Evolutionary conservation across 2,888 invertebrate genomes (phyloP).

Genomic region (Parnassius mnemosyne): DNA sequence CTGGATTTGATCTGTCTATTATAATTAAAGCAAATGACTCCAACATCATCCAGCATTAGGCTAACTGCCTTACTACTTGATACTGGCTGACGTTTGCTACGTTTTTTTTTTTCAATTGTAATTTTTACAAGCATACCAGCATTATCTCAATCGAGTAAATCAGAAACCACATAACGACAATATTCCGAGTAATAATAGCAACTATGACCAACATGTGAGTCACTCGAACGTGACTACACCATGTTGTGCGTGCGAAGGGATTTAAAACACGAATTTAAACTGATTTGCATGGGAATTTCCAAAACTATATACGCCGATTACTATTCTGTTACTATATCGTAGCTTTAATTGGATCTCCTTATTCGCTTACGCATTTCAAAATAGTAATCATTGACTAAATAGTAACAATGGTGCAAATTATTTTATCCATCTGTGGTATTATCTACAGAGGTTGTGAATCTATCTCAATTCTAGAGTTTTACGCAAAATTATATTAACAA

Average conservation of each 20-base stretch:
- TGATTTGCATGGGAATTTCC: slow-evolving; percentile 26
- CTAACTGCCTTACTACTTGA: no score
- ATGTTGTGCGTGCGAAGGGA: slow-evolving; percentile 22
- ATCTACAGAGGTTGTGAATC: no score
- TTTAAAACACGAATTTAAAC: slow-evolving; percentile 16
- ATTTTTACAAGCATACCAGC: background rate
- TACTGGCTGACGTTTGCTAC: no score
- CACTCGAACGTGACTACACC: slow-evolving; percentile 22
- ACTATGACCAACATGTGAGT: slow-evolving; percentile 1
- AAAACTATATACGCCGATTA: slow-evolving; percentile 19
- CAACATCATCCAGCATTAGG: no score
- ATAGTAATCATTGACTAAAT: no score
- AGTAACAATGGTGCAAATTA: no score
- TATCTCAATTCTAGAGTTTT: no score
- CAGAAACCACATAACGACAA: background rate
- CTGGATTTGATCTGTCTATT: no score
- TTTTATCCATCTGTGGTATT: no score
- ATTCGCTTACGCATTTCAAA: slow-evolving; percentile 2
- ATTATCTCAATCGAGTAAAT: background rate
- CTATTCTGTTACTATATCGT: slow-evolving; percentile 9
- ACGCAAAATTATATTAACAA: no score
- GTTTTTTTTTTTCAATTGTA: no score
- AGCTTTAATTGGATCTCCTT: slow-evolving; percentile 17
- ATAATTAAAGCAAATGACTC: no score
- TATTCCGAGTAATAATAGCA: slow-evolving; percentile 9